These are phyloP conservation scores for Athrips mouffetella DNA, from an alignment of 2,888 invertebrate genomes.

Conservation along the genomic window DNA sequence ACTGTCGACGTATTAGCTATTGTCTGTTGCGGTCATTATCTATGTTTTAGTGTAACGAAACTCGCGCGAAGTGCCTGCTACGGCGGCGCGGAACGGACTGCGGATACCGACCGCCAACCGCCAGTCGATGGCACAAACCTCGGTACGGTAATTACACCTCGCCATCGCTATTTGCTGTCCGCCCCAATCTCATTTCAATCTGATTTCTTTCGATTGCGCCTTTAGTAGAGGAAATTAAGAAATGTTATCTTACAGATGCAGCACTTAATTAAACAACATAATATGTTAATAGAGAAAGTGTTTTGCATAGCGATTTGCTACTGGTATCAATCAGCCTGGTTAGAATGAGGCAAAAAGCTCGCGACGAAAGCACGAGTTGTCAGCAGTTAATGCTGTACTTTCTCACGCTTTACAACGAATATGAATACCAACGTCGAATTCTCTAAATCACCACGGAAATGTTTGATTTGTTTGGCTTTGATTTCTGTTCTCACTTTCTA, in stretches of 20 bases:
- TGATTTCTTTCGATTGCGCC: slow-evolving; percentile 62
- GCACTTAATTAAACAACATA: slow-evolving; percentile 47
- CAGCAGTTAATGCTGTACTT: slow-evolving; percentile 27
- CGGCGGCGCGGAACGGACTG: slow-evolving; percentile 52
- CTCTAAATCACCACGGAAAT: slow-evolving; percentile 33
- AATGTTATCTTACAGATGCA: slow-evolving; percentile 46
- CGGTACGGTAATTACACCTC: slow-evolving; percentile 48
- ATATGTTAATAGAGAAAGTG: slow-evolving; percentile 58
- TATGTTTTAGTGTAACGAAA: slow-evolving; percentile 29
- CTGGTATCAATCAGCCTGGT: slow-evolving; percentile 50
- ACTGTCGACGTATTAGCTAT: slow-evolving; percentile 35
- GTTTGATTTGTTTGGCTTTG: too few relatives aligned
- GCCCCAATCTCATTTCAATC: slow-evolving; percentile 65
- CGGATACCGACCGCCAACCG: slow-evolving; percentile 28
- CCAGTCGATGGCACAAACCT: slow-evolving; percentile 29
- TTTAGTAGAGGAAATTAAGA: slow-evolving; percentile 59
- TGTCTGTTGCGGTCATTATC: slow-evolving; percentile 50
- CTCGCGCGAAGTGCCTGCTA: slow-evolving; percentile 44
- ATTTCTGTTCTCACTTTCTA: background rate
- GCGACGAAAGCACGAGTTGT: slow-evolving; percentile 25
- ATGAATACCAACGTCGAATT: slow-evolving; percentile 22
- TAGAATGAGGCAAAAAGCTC: slow-evolving; percentile 34
- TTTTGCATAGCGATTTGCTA: slow-evolving; percentile 30
- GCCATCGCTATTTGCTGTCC: slow-evolving; percentile 48
- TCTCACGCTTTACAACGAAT: slow-evolving; percentile 31